Base-by-base conservation (phyloP, 2,797 vertebrate genomes). In the Notolepis coatsorum region DNA sequence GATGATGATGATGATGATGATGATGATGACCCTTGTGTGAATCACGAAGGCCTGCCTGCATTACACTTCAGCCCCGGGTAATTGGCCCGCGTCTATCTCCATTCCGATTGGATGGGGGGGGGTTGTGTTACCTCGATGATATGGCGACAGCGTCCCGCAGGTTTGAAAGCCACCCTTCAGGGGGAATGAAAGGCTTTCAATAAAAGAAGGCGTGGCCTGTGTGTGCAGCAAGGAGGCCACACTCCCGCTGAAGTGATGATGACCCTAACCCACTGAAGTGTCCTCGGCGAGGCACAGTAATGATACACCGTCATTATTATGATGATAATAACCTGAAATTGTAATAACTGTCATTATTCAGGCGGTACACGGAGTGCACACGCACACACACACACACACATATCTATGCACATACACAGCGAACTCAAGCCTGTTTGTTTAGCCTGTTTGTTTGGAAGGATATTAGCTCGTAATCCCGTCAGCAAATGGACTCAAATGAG, bases 391-490 rank as follows among this genome's bases (percentile, higher is more conserved):
- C 67, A 73, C 75, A 51, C 68, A 68, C 60, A 48, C 65, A 35
- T 12, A 4, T n/a, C 33, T 37, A 4, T 12, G 33, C n/a, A n/a
- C n/a, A n/a, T n/a, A n/a, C n/a, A 12, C 33, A 37, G 15, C 12
- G 12, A 37, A 3, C 35, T 35, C 9, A 13, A 13, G 2, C 13
- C 38, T 7, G 28, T 41, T 41, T 55, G 18, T 38, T 55, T 25
- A 7, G 50, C 37, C n/a, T 65, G 70, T 80, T 85, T 89, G 81
- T 88, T 81, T 88, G 73, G 79, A 82, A 79, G 84, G 80, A 88
- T 90, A 90, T 89, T 90, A 84, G 87, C 79, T 73, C 68, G 87
- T 90, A 86, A 91, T 95, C 90, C 92, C 92, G 93, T 93, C 93
- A 90, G 92, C 88, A 93, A 91, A 92, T 84, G 90, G 90, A 84